Percentiles rank a stretch among this genome's conserved stretches.
phyloP scores from a whole-genome alignment of 1,140 invertebrate genomes.

The Thaumatotibia leucotreta region DNA sequence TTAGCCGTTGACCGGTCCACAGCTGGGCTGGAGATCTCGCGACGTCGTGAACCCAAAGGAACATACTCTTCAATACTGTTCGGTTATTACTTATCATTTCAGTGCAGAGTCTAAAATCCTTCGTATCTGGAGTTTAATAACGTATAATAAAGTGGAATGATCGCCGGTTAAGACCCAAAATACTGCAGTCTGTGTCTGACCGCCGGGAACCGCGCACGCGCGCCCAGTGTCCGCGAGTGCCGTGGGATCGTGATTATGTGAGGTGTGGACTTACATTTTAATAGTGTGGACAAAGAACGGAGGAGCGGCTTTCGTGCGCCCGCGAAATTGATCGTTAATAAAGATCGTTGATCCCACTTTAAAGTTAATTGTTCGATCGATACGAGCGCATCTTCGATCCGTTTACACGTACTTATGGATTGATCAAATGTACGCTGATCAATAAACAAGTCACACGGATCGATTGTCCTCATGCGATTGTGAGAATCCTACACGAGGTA shows the following conservation, averaged over 20 bases:
- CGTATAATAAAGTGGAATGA: background rate
- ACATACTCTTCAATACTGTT: background rate
- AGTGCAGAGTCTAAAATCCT: conserved; percentile 7
- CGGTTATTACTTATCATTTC: background rate
- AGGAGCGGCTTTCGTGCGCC: conserved; percentile 14
- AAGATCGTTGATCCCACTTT: conserved; percentile 66
- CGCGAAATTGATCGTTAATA: conserved; percentile 43
- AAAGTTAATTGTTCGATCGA: conserved; percentile 56
- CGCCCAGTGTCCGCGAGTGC: conserved; percentile 6
- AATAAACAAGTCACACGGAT: background rate
- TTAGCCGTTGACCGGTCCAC: background rate
- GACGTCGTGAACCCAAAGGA: background rate
- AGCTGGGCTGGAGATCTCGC: background rate
- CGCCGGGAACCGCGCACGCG: conserved; percentile 18
- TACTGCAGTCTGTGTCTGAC: conserved; percentile 27
- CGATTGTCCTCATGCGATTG: background rate
- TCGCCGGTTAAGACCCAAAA: conserved; percentile 9
- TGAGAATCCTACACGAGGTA: background rate
- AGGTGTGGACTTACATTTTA: background rate
- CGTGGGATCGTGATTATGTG: conserved; percentile 3
- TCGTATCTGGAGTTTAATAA: background rate
- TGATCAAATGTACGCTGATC: background rate
- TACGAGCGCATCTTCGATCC: conserved; percentile 29
- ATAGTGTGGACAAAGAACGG: conserved; percentile 5
- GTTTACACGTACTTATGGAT: background rate